These are phyloP conservation scores for Echinometra lucunter DNA, from an alignment of 53 echinoderm and acorn worm genomes.

Conservation along the genomic window DNA sequence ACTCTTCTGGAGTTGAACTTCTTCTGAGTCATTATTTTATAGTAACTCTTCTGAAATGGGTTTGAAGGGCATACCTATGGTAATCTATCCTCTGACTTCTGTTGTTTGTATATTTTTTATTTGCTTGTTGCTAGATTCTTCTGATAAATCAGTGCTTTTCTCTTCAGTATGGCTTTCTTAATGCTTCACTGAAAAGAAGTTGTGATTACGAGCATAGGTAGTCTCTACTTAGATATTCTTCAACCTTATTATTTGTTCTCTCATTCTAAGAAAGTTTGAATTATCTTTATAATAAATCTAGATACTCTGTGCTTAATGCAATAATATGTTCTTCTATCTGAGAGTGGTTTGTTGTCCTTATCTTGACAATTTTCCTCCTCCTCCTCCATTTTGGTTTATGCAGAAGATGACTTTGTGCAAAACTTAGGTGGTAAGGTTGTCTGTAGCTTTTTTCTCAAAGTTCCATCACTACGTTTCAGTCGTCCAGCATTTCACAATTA, in stretches of 20 bases:
- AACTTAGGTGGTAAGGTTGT: slow-evolving; percentile 10
- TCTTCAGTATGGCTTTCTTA: not conserved
- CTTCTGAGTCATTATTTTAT: too few relatives aligned
- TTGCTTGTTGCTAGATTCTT: too few relatives aligned
- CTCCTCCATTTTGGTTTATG: slow-evolving; percentile 10
- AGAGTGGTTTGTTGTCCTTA: not conserved
- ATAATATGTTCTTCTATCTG: not conserved
- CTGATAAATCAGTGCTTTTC: not conserved
- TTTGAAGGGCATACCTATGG: too few relatives aligned
- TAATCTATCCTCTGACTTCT: too few relatives aligned
- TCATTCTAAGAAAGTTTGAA: not conserved
- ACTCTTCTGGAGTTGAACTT: too few relatives aligned
- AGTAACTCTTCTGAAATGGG: too few relatives aligned
- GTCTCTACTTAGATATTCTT: not conserved
- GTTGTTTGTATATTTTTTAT: too few relatives aligned
- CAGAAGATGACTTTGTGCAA: slow-evolving; percentile 31
- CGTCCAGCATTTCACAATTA: not conserved
- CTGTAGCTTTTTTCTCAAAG: not conserved
- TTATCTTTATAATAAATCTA: not conserved
- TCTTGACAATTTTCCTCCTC: not conserved
- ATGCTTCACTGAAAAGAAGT: not conserved
- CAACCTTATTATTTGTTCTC: not conserved
- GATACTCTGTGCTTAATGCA: not conserved
- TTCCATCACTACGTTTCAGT: not conserved
- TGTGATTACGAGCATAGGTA: not conserved